Evolutionary conservation across 2,113 vertebrate species (phyloP).

Genomic region (Desmodus rotundus): DNA sequence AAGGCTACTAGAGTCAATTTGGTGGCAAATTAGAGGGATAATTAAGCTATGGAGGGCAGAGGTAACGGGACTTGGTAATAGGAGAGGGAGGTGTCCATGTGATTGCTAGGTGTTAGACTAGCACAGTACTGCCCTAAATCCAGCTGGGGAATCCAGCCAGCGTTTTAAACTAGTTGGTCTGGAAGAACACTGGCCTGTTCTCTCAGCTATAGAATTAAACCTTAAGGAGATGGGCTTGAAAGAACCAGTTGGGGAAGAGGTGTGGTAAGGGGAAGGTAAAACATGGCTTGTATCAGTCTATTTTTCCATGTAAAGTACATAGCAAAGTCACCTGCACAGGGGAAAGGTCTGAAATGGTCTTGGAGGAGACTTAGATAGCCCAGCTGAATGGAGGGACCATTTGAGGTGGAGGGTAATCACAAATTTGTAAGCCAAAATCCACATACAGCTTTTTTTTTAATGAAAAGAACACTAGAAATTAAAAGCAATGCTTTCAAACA

Average conservation of each 20-base stretch:
- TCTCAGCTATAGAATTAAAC: neutral
- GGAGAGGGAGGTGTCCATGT: neutral
- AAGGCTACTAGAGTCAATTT: neutral
- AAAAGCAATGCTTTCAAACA: conserved; percentile 58
- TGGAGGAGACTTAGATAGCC: neutral
- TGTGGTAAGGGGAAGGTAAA: neutral
- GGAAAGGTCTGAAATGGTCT: neutral
- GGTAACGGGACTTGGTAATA: neutral
- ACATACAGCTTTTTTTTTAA: neutral
- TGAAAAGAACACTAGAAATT: conserved; percentile 44
- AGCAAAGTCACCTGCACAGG: neutral
- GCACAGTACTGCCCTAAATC: neutral
- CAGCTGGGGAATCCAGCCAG: neutral
- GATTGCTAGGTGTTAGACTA: neutral
- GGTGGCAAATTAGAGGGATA: neutral
- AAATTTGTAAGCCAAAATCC: neutral
- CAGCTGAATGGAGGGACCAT: neutral
- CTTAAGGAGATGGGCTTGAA: neutral
- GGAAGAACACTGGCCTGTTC: neutral
- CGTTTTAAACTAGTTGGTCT: neutral
- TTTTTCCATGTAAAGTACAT: neutral
- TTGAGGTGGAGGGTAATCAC: neutral
- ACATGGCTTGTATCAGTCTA: neutral
- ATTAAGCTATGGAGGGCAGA: neutral
- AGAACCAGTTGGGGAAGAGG: neutral